These are phyloP conservation scores for Eurytoma adleriae DNA, from an alignment of 2,888 invertebrate species.

Conservation along the genomic window DNA sequence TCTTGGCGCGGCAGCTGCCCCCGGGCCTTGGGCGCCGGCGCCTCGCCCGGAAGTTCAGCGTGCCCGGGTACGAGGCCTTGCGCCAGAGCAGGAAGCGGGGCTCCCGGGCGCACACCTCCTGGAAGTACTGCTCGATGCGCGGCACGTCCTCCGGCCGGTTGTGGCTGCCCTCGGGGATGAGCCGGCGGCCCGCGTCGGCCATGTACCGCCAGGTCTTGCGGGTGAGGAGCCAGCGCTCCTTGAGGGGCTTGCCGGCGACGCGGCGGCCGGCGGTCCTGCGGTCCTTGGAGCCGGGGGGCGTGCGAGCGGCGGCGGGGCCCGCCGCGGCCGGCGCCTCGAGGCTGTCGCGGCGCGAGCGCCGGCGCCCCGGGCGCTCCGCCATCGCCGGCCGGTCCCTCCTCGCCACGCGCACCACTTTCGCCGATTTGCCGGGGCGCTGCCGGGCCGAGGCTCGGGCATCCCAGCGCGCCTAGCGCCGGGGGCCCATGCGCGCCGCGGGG, in stretches of 20 bases:
- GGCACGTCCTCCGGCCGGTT: conserved; percentile 87
- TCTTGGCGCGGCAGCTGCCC: conserved; percentile 83
- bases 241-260: conserved; percentile 78
- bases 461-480: conserved; percentile 7
- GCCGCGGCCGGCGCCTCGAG: conserved; percentile 72
- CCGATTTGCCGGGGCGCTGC: conserved; percentile 27
- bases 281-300: conserved; percentile 77
- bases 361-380: conserved; percentile 72
- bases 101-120: conserved; percentile 87
- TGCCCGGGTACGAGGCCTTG: conserved; percentile 88
- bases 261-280: conserved; percentile 77
- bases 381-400: conserved; percentile 69
- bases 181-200: conserved; percentile 91
- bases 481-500: too few relatives aligned
- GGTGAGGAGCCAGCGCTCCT: conserved; percentile 91
- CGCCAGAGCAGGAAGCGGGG: conserved; percentile 89
- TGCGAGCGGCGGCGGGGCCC: conserved; percentile 60
- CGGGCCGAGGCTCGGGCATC: conserved; percentile 16
- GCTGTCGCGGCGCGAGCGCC: conserved; percentile 73
- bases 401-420: conserved; percentile 75
- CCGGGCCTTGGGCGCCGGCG: conserved; percentile 80
- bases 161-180: conserved; percentile 85
- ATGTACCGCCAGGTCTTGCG: conserved; percentile 94
- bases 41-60: conserved; percentile 76
- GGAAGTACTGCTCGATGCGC: conserved; percentile 89